Conservation (phyloP, 2,888 invertebrate species). For the Lithophane leautieri region DNA sequence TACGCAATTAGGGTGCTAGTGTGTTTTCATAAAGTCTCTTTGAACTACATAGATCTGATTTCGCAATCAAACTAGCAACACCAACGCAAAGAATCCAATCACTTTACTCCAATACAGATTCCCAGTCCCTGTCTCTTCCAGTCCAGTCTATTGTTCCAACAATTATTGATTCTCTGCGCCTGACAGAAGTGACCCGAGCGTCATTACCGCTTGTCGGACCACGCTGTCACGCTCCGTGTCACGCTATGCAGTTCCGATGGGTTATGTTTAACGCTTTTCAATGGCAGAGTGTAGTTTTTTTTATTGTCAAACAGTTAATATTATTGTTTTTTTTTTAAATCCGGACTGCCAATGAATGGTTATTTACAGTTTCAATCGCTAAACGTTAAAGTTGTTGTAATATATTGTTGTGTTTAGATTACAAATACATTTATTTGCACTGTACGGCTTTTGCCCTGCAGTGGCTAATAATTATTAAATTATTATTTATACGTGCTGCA, state of each 20-base stretch:
- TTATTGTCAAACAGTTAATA: too few species aligned
- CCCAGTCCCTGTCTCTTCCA: constrained; percentile 11
- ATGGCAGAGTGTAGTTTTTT: background rate
- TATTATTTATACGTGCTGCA: too few species aligned
- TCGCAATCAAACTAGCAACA: background rate
- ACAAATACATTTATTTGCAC: background rate
- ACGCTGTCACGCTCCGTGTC: constrained; percentile 28
- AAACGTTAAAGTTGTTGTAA: too few species aligned
- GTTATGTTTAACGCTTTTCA: constrained; percentile 2
- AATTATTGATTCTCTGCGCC: constrained; percentile 56
- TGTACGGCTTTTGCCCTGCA: background rate
- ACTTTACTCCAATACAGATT: constrained; percentile 17
- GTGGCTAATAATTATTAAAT: too few species aligned
- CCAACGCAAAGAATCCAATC: constrained; percentile 18
- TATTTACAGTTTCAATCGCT: too few species aligned
- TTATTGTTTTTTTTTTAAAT: too few species aligned
- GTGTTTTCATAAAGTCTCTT: background rate
- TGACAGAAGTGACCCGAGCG: constrained; percentile 52
- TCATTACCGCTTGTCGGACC: constrained; percentile 59
- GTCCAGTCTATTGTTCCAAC: constrained; percentile 38
- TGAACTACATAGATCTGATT: background rate
- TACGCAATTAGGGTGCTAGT: background rate
- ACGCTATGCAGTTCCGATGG: constrained; percentile 27
- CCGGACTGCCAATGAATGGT: too few species aligned
- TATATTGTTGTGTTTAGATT: background rate